Conservation (phyloP, 1,140 invertebrate species). For the Idris sp. region DNA sequence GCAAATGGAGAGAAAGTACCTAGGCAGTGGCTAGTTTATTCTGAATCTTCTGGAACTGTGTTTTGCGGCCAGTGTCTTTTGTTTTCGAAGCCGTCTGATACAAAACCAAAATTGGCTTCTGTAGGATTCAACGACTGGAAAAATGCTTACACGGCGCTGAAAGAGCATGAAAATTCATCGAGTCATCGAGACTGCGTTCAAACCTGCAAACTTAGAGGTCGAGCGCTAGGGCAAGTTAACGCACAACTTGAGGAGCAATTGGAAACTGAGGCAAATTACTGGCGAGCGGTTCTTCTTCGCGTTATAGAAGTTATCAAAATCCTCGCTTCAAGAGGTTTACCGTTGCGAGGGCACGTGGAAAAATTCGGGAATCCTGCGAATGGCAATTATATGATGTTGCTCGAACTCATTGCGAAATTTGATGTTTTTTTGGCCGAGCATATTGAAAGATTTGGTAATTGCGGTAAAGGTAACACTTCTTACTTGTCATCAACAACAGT, state of each 20-base stretch:
- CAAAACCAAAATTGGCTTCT: slow-evolving; percentile 7
- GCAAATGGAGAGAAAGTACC: slow-evolving; percentile 8
- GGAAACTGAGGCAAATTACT: slow-evolving; percentile 24
- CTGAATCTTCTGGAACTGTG: slow-evolving; percentile 6
- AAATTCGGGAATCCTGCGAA: slow-evolving; percentile 63
- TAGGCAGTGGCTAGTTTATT: slow-evolving; percentile 11
- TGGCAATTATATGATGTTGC: slow-evolving; percentile 65
- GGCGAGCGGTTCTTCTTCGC: slow-evolving; percentile 20
- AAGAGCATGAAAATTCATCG: slow-evolving; percentile 40
- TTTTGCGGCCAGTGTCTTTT: slow-evolving; percentile 24
- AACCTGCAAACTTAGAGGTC: slow-evolving; percentile 10
- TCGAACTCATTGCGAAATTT: slow-evolving; percentile 69
- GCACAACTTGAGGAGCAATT: slow-evolving; percentile 14
- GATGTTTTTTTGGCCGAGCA: slow-evolving; percentile 70
- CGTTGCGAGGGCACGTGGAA: slow-evolving; percentile 63
- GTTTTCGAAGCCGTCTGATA: slow-evolving; percentile 6
- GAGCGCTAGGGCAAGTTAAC: slow-evolving; percentile 10
- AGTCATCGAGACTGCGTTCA: slow-evolving; percentile 12
- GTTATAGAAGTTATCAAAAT: slow-evolving; percentile 13
- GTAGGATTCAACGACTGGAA: slow-evolving; percentile 32
- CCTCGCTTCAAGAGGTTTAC: slow-evolving; percentile 49
- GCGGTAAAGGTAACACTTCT: slow-evolving; percentile 62
- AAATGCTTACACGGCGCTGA: slow-evolving; percentile 8
- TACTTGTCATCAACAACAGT: slow-evolving; percentile 69
- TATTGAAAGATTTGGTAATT: slow-evolving; percentile 64